These are phyloP conservation scores for Stenchaetothrips biformis DNA, from an alignment of 2,888 invertebrate species.

Conservation along the genomic window DNA sequence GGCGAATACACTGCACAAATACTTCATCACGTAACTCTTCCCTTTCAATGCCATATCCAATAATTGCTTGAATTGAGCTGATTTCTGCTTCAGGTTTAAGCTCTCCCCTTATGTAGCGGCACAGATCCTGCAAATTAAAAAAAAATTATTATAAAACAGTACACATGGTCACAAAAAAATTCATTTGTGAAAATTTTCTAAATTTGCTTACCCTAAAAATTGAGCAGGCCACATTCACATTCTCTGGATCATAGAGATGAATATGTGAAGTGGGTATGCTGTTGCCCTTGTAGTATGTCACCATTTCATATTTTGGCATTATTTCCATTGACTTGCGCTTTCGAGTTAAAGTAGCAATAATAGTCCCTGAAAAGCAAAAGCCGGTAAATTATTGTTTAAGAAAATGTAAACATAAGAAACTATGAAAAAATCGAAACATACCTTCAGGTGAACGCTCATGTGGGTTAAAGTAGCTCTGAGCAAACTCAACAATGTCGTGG, in stretches of 20 bases:
- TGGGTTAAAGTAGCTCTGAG: slow-evolving; percentile 87
- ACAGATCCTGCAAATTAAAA: slow-evolving; percentile 63
- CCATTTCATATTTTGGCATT: slow-evolving; percentile 88
- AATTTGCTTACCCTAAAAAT: slow-evolving; percentile 73
- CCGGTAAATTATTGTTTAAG: not conserved
- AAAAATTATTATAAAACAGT: not conserved
- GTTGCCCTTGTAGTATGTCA: slow-evolving; percentile 79
- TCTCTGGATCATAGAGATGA: slow-evolving; percentile 92
- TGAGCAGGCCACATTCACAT: slow-evolving; percentile 80
- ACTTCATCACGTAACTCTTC: slow-evolving; percentile 91
- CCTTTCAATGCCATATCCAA: slow-evolving; percentile 80
- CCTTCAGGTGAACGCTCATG: slow-evolving; percentile 83
- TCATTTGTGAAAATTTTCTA: not conserved
- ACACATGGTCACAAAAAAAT: not conserved
- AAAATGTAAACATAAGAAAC: slow-evolving; percentile 20
- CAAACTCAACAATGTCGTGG: slow-evolving; percentile 86
- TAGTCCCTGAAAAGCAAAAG: slow-evolving; percentile 50
- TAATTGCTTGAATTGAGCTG: slow-evolving; percentile 75
- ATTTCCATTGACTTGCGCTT: slow-evolving; percentile 73
- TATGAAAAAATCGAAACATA: slow-evolving; percentile 38
- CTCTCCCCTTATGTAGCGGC: slow-evolving; percentile 85
- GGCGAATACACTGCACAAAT: slow-evolving; percentile 80
- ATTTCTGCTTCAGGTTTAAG: slow-evolving; percentile 77
- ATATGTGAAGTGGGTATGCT: slow-evolving; percentile 90
- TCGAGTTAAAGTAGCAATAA: slow-evolving; percentile 78